phyloP scores from a whole-genome alignment of 2,113 vertebrate genomes.

The Mustelus asterias region DNA sequence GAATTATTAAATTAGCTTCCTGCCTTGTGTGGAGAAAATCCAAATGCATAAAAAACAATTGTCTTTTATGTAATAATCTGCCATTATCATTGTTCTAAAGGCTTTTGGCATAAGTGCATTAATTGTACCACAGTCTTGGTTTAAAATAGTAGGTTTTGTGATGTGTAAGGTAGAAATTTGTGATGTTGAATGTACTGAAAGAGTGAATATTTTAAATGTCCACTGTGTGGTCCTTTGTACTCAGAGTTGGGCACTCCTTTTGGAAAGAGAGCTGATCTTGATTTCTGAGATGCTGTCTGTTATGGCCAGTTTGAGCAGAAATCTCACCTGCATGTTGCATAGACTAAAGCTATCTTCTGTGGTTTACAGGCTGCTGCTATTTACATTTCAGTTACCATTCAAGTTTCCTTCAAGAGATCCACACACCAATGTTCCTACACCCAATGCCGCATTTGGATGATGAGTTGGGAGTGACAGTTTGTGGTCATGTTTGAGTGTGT shows the following conservation, averaged over 20 bases:
- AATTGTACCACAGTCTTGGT: not conserved
- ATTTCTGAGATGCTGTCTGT: not conserved
- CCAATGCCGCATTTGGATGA: not conserved
- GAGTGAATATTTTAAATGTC: not conserved
- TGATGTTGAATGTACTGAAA: not conserved
- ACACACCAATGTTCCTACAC: not conserved
- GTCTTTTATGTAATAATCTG: not conserved
- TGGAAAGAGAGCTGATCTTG: not conserved
- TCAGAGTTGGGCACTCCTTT: not conserved
- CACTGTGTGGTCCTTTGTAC: not conserved
- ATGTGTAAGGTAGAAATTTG: not conserved
- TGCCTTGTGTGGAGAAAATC: not conserved
- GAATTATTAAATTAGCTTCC: not conserved
- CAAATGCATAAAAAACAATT: not conserved
- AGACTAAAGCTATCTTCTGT: not conserved
- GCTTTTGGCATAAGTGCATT: not conserved
- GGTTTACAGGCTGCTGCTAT: not conserved
- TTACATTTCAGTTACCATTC: not conserved
- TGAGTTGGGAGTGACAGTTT: not conserved
- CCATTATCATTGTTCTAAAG: not conserved
- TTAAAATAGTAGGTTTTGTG: not conserved
- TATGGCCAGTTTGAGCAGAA: not conserved
- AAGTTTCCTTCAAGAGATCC: not conserved
- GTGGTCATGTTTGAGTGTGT: not conserved
- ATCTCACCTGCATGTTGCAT: not conserved